Percentiles rank a stretch among this genome's conserved stretches.
phyloP scores from a whole-genome alignment of 1,140 invertebrate species.

The Geopemphigus sp. region DNA sequence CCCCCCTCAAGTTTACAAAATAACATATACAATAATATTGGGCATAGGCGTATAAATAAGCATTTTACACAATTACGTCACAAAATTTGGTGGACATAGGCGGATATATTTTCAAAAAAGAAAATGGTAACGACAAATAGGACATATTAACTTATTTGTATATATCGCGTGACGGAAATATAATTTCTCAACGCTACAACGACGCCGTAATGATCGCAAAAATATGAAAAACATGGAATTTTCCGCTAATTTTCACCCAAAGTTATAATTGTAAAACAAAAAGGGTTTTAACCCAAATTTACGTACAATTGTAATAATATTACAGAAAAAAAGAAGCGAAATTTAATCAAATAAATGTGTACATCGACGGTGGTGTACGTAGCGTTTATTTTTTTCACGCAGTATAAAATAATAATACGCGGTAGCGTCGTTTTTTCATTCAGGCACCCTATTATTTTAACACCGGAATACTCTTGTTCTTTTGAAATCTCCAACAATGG shows the following conservation, averaged over 20 bases:
- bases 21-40: no score
- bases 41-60: no score
- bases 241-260: neutral
- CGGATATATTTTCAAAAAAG: no score
- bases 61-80: no score
- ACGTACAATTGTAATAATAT: neutral
- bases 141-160: no score
- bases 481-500: constrained; percentile 35
- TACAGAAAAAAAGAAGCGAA: neutral
- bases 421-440: neutral
- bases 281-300: constrained; percentile 1
- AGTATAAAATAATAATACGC: constrained; percentile 8
- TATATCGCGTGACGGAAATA: no score
- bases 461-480: constrained; percentile 42
- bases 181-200: no score
- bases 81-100: no score
- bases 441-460: constrained; percentile 41
- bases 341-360: constrained; percentile 18
- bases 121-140: no score
- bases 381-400: constrained; percentile 1
- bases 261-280: neutral
- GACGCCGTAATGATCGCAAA: no score
- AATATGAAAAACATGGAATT: no score
- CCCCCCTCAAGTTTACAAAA: no score
- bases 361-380: neutral